Conservation (phyloP, 2,888 invertebrate genomes). For the Meloe dianella region DNA sequence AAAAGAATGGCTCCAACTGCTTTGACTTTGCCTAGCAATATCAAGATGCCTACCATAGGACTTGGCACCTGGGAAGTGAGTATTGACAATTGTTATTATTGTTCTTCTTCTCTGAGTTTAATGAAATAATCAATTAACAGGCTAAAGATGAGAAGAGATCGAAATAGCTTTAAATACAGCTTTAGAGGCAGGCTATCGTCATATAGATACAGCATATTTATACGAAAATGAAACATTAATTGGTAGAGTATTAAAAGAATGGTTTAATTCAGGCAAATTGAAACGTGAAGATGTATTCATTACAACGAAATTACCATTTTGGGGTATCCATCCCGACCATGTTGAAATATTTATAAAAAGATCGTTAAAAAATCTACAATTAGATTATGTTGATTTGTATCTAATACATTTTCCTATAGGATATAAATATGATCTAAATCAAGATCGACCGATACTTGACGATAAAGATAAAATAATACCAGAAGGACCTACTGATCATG, state of each 20-base stretch:
- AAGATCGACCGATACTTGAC: background rate
- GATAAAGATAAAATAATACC: background rate
- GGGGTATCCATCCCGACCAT: slow-evolving; percentile 64
- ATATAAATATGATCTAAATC: slow-evolving; percentile 24
- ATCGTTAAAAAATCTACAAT: slow-evolving; percentile 40
- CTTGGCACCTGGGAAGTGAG: slow-evolving; percentile 4
- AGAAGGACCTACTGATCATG: slow-evolving; percentile 48
- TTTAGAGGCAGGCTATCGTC: slow-evolving; percentile 77
- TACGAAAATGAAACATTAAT: slow-evolving; percentile 78
- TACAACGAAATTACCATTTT: slow-evolving; percentile 77
- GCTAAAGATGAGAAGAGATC: slow-evolving; percentile 67
- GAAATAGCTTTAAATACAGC: slow-evolving; percentile 72
- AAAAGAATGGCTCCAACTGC: background rate
- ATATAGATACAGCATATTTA: slow-evolving; percentile 78
- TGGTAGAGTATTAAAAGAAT: slow-evolving; percentile 72
- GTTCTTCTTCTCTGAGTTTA: background rate
- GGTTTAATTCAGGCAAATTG: slow-evolving; percentile 70
- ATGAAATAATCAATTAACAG: slow-evolving; percentile 43
- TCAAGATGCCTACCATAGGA: background rate
- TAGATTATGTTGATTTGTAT: slow-evolving; percentile 46
- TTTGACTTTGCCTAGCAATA: background rate
- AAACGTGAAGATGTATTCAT: slow-evolving; percentile 80
- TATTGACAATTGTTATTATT: background rate
- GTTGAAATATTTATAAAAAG: slow-evolving; percentile 42
- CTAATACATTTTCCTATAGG: slow-evolving; percentile 44